A percentile compares a stretch with the other conserved stretches of the same genome.
These are phyloP conservation scores for Maniola hyperantus DNA, from an alignment of 2,888 invertebrate species.

Conservation along the genomic window DNA sequence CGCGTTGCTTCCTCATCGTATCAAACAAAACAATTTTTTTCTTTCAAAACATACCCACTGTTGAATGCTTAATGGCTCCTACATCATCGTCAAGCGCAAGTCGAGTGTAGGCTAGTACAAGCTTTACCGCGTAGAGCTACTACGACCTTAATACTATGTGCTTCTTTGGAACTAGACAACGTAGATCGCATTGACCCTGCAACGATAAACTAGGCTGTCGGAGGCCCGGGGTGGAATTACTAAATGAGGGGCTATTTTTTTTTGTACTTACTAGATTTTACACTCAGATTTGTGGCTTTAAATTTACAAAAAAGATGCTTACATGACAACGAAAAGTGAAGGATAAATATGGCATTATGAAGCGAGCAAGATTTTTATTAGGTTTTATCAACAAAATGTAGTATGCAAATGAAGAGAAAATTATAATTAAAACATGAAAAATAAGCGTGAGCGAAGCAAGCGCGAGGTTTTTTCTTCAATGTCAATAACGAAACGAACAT, in stretches of 20 bases:
- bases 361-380: no score
- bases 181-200: not conserved
- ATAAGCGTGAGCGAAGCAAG: no score
- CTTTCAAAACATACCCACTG: slow-evolving; percentile 14
- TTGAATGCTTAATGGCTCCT: not conserved
- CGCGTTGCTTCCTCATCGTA: slow-evolving; percentile 61
- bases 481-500: no score
- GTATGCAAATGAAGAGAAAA: no score
- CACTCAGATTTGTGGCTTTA: no score
- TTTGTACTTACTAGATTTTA: not conserved
- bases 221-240: not conserved
- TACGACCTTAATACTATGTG: not conserved
- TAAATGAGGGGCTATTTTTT: not conserved
- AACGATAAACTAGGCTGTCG: no score
- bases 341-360: no score
- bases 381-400: no score
- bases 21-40: slow-evolving; percentile 21
- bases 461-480: no score
- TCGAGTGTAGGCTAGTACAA: not conserved
- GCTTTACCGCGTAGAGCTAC: slow-evolving; percentile 3
- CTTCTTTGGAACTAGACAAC: not conserved
- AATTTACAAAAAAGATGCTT: no score
- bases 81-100: not conserved
- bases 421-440: no score
- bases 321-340: no score